These are phyloP conservation scores for Patella pellucida DNA, from an alignment of 2,888 invertebrate genomes.

Conservation along the genomic window DNA sequence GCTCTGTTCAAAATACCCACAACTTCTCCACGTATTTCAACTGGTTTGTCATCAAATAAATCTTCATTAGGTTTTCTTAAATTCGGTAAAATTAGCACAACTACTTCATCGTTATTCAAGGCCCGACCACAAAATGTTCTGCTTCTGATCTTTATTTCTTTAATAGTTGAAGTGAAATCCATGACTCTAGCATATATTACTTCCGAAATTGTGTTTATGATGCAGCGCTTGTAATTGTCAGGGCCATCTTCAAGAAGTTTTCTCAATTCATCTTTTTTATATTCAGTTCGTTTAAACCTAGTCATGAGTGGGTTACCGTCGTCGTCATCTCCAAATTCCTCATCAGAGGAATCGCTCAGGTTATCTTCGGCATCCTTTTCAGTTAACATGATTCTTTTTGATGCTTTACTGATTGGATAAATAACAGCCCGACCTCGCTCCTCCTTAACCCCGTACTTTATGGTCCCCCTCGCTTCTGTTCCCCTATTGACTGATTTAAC, in stretches of 20 bases:
- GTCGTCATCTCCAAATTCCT: conserved; percentile 1
- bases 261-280: conserved; percentile 34
- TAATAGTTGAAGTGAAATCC: conserved; percentile 5
- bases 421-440: conserved; percentile 50
- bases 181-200: conserved; percentile 16
- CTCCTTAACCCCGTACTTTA: conserved; percentile 43
- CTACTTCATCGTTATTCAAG: conserved; percentile 60
- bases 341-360: conserved; percentile 32
- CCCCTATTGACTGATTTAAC: neutral
- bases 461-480: conserved; percentile 22
- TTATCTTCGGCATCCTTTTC: conserved; percentile 31
- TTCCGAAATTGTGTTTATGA: conserved; percentile 35
- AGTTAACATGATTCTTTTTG: conserved; percentile 23
- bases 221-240: conserved; percentile 51
- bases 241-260: conserved; percentile 44
- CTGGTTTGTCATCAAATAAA: conserved; percentile 14
- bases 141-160: conserved; percentile 42
- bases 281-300: neutral
- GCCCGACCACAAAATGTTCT: conserved; percentile 52
- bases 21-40: conserved; percentile 47
- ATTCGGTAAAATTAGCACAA: conserved; percentile 53
- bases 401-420: conserved; percentile 15
- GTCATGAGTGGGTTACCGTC: neutral
- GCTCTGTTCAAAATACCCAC: conserved; percentile 56
- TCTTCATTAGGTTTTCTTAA: conserved; percentile 25